phyloP scores from a whole-genome alignment of 2,888 invertebrate genomes.

The Drosophila kambysellisi region DNA sequence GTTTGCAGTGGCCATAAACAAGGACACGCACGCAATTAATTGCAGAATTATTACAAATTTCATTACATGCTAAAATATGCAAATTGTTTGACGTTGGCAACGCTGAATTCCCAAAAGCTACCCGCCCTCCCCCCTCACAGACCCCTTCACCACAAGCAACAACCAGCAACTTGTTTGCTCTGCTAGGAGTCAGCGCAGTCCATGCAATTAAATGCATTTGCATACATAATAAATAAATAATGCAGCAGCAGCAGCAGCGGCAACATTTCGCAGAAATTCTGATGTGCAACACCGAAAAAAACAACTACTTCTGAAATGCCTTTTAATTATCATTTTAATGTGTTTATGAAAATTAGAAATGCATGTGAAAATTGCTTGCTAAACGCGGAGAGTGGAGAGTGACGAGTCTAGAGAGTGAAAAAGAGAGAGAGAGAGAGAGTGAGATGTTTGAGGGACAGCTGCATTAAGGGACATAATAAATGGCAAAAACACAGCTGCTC shows the following conservation, averaged over 20 bases:
- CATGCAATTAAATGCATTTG: slow-evolving; percentile 83
- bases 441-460: slow-evolving; percentile 52
- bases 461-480: slow-evolving; percentile 50
- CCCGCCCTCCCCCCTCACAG: background rate
- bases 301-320: slow-evolving; percentile 38
- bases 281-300: slow-evolving; percentile 26
- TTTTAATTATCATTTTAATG: slow-evolving; percentile 83
- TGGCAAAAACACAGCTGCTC: slow-evolving; percentile 47
- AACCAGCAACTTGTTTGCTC: background rate
- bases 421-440: slow-evolving; percentile 6
- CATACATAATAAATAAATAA: slow-evolving; percentile 82
- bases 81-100: slow-evolving; percentile 73
- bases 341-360: slow-evolving; percentile 81
- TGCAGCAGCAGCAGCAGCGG: slow-evolving; percentile 54
- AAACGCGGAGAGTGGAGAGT: slow-evolving; percentile 41
- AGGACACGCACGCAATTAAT: slow-evolving; percentile 81
- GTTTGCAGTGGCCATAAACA: slow-evolving; percentile 57
- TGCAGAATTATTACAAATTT: slow-evolving; percentile 83
- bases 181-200: slow-evolving; percentile 33
- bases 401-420: background rate
- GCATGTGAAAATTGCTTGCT: slow-evolving; percentile 70
- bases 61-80: slow-evolving; percentile 82
- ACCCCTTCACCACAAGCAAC: background rate
- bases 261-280: slow-evolving; percentile 40
- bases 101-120: slow-evolving; percentile 17